Conservation (phyloP, 2,888 invertebrate genomes). For the Linnaemya tessellans region DNA sequence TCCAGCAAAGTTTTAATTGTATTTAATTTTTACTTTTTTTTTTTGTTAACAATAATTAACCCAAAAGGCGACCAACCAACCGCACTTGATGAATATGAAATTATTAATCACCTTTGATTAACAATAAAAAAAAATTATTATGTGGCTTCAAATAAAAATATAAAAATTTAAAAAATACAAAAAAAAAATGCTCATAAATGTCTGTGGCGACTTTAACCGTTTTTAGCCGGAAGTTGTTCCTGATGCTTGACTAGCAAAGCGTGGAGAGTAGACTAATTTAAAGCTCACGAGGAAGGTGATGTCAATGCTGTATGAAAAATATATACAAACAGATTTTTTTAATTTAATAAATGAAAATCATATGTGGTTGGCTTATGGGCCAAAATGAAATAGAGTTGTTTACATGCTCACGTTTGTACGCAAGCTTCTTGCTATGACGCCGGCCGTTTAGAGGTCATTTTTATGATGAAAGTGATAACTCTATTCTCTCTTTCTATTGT, state of each 20-base stretch:
- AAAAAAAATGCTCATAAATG: constrained; percentile 45
- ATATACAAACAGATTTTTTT: constrained; percentile 14
- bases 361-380: constrained; percentile 12
- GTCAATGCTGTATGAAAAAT: constrained; percentile 78
- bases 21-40: constrained; percentile 19
- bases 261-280: constrained; percentile 78
- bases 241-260: constrained; percentile 83
- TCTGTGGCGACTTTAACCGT: constrained; percentile 59
- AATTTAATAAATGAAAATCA: constrained; percentile 6
- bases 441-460: constrained; percentile 53
- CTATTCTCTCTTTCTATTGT: not conserved
- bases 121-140: constrained; percentile 50
- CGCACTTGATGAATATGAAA: constrained; percentile 67
- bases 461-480: constrained; percentile 16
- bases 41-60: constrained; percentile 54
- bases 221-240: constrained; percentile 81
- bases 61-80: constrained; percentile 68
- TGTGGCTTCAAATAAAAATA: constrained; percentile 2
- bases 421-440: constrained; percentile 36
- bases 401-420: not conserved
- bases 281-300: constrained; percentile 76
- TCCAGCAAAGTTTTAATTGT: constrained; percentile 8
- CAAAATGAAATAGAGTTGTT: not conserved
- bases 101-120: constrained; percentile 64
- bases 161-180: constrained; percentile 28